Evolutionary conservation across 2,797 vertebrate species (phyloP), one percentile per base, ranked within the genome.

Genomic region (Parotocinclus haroldoi): DNA sequence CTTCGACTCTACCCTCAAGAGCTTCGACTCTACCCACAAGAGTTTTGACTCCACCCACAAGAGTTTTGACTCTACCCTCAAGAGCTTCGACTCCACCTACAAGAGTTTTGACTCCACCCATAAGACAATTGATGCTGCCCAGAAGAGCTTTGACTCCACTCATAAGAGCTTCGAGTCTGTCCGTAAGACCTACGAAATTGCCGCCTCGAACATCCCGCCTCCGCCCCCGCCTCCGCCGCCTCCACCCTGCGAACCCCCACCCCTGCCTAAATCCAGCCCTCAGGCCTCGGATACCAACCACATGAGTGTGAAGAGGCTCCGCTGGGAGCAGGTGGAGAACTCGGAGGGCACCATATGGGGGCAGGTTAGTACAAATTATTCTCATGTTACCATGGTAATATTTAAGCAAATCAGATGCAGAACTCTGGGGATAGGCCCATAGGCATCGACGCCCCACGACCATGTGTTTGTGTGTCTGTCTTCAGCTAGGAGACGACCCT

Each of bases 241-340:
- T 71, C 1, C 93, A 68, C 74, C 93, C 73, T 76, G 79, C 46
- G 86, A 86, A 63, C 85, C 91, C 36, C 89, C 90, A 53, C 90
- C 89, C 0, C 78, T 91, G 65, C 90, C 89, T 61, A 92, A 90
- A 39, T 77, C 85, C 9, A 86, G 90, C 77, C 89, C 89, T 62
- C 87, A 87, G 40, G 81, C 92, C 46, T 89, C 90, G 0, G 94
- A 96, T 69, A 79, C 92, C 84, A 96, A 92, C 83, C 96, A 98
- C 88, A 97, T 98, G 96, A 99, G 95, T 0, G 96, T 99, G 78
- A 99, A 99, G 86, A 87, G 96, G 69, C 92, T 99, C 76, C 94
- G 96, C 52, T 99, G 96, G 96, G 96, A 99, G 84, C 96, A 98
- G 83, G 96, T 99, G 89, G 96, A 99, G 85, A 99, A 98, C 85